phyloP scores from a whole-genome alignment of 2,113 vertebrate genomes.

The Ctenomys sociabilis region DNA sequence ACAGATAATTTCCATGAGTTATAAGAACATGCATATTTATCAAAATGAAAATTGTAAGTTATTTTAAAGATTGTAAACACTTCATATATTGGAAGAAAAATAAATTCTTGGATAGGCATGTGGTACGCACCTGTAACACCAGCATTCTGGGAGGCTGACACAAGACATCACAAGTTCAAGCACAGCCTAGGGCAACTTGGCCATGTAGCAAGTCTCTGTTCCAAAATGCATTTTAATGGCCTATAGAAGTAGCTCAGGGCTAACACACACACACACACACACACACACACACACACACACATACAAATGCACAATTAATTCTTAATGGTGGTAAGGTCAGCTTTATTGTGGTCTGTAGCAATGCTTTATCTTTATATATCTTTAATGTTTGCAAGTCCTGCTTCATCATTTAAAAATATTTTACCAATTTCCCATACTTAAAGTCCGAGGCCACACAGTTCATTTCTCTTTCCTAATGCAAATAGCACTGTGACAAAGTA shows the following conservation, averaged over 20 bases:
- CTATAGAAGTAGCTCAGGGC: not conserved
- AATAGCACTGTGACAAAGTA: not conserved
- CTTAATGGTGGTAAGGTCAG: not conserved
- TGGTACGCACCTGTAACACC: not conserved
- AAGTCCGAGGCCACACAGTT: not conserved
- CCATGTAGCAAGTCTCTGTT: not conserved
- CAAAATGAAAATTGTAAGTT: not conserved
- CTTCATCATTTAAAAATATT: not conserved
- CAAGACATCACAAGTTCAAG: not conserved
- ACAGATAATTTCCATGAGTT: not conserved
- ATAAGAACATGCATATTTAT: not conserved
- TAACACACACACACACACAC: not conserved
- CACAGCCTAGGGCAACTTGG: not conserved
- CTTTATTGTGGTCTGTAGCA: not conserved
- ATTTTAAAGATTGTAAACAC: not conserved
- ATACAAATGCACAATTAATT: not conserved
- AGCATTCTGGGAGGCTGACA: not conserved
- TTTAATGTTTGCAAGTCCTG: not conserved
- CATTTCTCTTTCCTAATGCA: not conserved
- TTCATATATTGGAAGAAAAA: conserved; percentile 35
- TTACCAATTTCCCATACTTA: not conserved
- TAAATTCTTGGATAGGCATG: not conserved
- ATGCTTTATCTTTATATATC: not conserved
- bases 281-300: not conserved
- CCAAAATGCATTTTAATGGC: not conserved